Conservation (phyloP, 1,140 invertebrate genomes). For the Trissolcus basalis region DNA sequence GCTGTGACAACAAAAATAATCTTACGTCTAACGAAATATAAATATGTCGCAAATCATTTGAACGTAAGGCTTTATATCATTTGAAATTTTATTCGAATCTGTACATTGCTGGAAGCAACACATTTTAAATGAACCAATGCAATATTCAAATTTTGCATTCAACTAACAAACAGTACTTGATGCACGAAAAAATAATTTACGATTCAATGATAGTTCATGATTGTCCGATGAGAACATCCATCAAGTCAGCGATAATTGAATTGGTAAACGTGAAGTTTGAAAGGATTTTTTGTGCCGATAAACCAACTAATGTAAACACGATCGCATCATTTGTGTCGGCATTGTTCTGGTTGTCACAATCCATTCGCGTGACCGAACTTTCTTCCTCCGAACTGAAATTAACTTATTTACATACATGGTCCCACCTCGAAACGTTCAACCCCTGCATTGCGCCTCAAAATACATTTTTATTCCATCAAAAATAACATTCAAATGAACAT, state of each 20-base stretch:
- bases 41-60: neutral
- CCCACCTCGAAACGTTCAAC: slow-evolving; percentile 30
- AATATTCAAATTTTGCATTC: slow-evolving; percentile 57
- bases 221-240: slow-evolving; percentile 43
- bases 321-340: slow-evolving; percentile 44
- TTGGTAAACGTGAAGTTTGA: slow-evolving; percentile 16
- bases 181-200: slow-evolving; percentile 37
- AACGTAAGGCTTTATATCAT: slow-evolving; percentile 36
- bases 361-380: slow-evolving; percentile 22
- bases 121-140: slow-evolving; percentile 59
- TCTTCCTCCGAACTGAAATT: slow-evolving; percentile 29
- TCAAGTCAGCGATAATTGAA: slow-evolving; percentile 41
- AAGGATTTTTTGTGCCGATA: slow-evolving; percentile 51
- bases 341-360: slow-evolving; percentile 2
- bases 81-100: slow-evolving; percentile 69
- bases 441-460: slow-evolving; percentile 35
- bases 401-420: slow-evolving; percentile 47
- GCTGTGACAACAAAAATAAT: neutral
- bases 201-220: slow-evolving; percentile 47
- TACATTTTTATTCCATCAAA: slow-evolving; percentile 24
- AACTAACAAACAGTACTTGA: slow-evolving; percentile 45
- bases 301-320: slow-evolving; percentile 56
- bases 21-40: neutral
- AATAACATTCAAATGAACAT: slow-evolving; percentile 11
- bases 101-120: slow-evolving; percentile 68